Evolutionary conservation across 1,140 invertebrate genomes (phyloP), one percentile per base, ranked within the genome.

Genomic region (Tetragnatha versicolor): DNA sequence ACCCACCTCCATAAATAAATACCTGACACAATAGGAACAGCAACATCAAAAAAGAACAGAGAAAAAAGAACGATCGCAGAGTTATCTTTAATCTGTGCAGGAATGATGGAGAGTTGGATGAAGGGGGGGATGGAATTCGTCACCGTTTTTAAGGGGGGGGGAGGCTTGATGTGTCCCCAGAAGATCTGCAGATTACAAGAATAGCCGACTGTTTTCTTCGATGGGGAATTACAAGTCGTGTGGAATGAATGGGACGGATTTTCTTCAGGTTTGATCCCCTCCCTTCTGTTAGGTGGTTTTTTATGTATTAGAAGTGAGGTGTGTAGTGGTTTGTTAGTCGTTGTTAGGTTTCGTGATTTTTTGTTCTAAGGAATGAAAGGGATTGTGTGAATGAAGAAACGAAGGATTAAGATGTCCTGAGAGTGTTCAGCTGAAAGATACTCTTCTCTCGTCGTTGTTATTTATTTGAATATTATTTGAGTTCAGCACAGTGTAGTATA

Each of bases 161-260:
- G 27, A 20, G 33, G 63, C 49, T 58, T 22, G 55, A 75, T 75
- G 72, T 75, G n/a, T n/a, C n/a, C n/a, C n/a, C 72, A 55, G 29
- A 55, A 75, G 72, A 75, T 75, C 58, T 75, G 58, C 10, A 75
- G 72, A 75, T 75, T 75, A 75, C 72, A 75, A 75, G 72, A 45
- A 49, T 51, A 49, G 33, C 72, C 72, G 49, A 75, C 72, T 75
- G 72, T 75, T 75, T 63, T 75, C 72, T 75, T 63, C 42, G 31
- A 58, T 17, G 51, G 69, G 39, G 35, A 72, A 75, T 75, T 63
- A 47, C 55, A 73, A 73, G 58, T 61, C 45, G 25, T 22, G 31
- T 49, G 42, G 25, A 63, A 25, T 3, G 55, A n/a, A 63, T 58
- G 63, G 72, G 72, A 63, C 55, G 63, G 60, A 12, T 20, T 51